Evolutionary conservation across 2,888 invertebrate species (phyloP).

Genomic region (Caenorhabditis angaria): DNA sequence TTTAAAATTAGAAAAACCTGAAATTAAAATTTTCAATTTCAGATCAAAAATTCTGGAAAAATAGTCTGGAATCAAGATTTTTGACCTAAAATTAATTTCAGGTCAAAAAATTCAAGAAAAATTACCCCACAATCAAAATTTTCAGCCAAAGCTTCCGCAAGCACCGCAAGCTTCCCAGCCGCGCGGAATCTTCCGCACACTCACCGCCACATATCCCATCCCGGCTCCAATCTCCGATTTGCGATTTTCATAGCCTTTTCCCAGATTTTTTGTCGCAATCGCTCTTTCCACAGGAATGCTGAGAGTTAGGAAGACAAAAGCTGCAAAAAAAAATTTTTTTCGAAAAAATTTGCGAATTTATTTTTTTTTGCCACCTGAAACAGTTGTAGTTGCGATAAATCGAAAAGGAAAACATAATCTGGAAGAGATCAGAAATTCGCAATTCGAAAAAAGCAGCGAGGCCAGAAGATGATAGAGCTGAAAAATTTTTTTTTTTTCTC

Average conservation of each 20-base stretch:
- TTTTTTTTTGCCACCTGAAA: too few relatives aligned
- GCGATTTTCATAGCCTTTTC: background rate
- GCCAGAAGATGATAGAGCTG: background rate
- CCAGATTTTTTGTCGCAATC: background rate
- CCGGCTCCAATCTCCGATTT: background rate
- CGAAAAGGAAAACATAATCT: background rate
- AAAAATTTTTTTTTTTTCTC: background rate
- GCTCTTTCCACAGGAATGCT: background rate
- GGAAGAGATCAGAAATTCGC: background rate
- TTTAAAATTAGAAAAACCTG: too few relatives aligned
- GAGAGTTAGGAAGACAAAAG: background rate
- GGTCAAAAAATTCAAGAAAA: too few relatives aligned
- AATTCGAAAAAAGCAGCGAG: background rate
- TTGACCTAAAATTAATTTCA: too few relatives aligned
- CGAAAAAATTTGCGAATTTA: too few relatives aligned
- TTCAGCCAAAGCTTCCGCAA: too few relatives aligned
- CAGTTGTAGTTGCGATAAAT: background rate
- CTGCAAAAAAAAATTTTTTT: too few relatives aligned
- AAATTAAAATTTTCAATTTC: background rate
- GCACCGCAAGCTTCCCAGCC: too few relatives aligned
- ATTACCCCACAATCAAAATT: too few relatives aligned
- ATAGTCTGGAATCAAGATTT: too few relatives aligned
- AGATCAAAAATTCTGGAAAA: slow-evolving; percentile 1
- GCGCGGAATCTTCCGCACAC: background rate
- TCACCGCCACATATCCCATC: background rate